Percentiles rank a stretch among this genome's conserved stretches.
Evolutionary conservation across 2,113 vertebrate genomes (phyloP).

Genomic region (Leptobrachium ailaonicum): DNA sequence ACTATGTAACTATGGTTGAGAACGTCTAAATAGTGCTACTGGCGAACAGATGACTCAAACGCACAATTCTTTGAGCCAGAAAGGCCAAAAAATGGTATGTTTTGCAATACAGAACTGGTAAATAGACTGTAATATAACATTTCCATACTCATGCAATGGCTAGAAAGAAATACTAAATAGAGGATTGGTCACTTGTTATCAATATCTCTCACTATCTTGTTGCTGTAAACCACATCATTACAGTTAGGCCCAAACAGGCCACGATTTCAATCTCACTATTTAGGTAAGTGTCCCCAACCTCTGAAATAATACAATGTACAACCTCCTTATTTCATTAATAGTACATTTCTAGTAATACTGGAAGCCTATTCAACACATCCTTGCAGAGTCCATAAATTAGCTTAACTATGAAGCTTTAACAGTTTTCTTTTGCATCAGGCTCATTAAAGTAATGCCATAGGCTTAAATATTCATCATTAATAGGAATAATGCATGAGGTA

Average conservation of each 20-base stretch:
- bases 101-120: no score
- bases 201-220: not conserved
- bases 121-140: no score
- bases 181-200: no score
- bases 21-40: no score
- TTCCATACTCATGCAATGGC: no score
- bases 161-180: no score
- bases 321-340: constrained; percentile 61
- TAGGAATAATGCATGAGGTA: constrained; percentile 54
- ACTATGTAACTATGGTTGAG: no score
- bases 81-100: no score
- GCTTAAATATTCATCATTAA: constrained; percentile 58
- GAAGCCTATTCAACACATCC: constrained; percentile 55
- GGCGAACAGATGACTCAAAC: no score
- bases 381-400: constrained; percentile 48
- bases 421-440: constrained; percentile 48
- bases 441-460: constrained; percentile 57
- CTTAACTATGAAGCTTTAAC: constrained; percentile 51
- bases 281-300: constrained; percentile 7
- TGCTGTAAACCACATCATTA: constrained; percentile 33
- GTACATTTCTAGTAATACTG: constrained; percentile 58
- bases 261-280: constrained; percentile 16
- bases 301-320: constrained; percentile 55
- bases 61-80: no score
- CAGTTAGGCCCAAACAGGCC: constrained; percentile 13